phyloP scores from a whole-genome alignment of 2,888 invertebrate species.

The Pseudolycoriella hygida region DNA sequence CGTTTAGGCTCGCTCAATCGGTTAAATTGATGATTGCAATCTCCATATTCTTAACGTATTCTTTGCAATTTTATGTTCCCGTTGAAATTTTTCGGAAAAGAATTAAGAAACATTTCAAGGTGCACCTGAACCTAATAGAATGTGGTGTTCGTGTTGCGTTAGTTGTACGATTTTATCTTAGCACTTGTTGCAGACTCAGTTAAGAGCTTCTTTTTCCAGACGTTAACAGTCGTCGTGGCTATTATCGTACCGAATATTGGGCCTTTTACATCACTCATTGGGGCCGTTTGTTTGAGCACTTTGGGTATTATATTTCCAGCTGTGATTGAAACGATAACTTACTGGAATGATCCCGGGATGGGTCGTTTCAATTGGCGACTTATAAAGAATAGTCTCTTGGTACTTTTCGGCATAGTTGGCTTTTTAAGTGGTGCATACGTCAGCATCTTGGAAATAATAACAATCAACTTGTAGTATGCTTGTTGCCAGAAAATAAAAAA shows the following conservation, averaged over 20 bases:
- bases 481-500: too few relatives aligned
- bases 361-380: slow-evolving; percentile 58
- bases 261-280: slow-evolving; percentile 86
- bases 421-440: slow-evolving; percentile 65
- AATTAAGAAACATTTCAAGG: slow-evolving; percentile 49
- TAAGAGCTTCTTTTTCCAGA: slow-evolving; percentile 12
- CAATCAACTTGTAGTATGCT: too few relatives aligned
- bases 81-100: slow-evolving; percentile 91
- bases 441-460: slow-evolving; percentile 52
- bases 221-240: slow-evolving; percentile 56
- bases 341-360: slow-evolving; percentile 60
- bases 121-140: slow-evolving; percentile 49
- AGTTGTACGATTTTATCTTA: slow-evolving; percentile 29
- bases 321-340: slow-evolving; percentile 72
- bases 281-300: slow-evolving; percentile 81
- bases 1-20: slow-evolving; percentile 57
- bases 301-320: slow-evolving; percentile 85
- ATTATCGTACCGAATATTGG: slow-evolving; percentile 77
- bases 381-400: slow-evolving; percentile 55
- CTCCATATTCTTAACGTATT: slow-evolving; percentile 87
- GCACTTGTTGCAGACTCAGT: too few relatives aligned
- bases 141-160: slow-evolving; percentile 53
- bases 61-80: slow-evolving; percentile 93
- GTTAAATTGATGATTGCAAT: slow-evolving; percentile 73
- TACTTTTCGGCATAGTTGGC: slow-evolving; percentile 59